Percentiles rank a stretch among this genome's conserved stretches.
Conservation (phyloP, 2,888 invertebrate species). For the Drosophila cyrtoloma region DNA sequence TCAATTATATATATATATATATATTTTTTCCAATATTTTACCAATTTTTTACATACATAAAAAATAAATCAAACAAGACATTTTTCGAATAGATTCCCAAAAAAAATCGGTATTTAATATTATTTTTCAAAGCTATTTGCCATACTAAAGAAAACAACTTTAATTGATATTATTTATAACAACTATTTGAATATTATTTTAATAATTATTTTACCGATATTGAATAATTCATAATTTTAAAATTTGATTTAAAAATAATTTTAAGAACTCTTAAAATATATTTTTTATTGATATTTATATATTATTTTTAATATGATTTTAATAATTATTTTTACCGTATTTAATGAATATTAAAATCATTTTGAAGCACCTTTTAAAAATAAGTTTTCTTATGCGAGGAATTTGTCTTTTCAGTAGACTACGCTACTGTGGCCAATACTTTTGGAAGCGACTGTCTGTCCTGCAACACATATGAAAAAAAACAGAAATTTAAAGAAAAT, state of each 20-base stretch:
- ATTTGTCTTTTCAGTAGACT: not conserved
- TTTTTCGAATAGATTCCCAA: not conserved
- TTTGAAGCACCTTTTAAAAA: not conserved
- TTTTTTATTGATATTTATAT: not conserved
- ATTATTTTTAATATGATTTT: not conserved
- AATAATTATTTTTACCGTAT: not conserved
- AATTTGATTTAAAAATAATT: rapidly evolving
- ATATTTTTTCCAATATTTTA: not conserved
- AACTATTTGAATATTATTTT: not conserved
- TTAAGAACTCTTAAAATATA: not conserved
- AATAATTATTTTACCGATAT: not conserved
- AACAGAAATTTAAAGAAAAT: not conserved
- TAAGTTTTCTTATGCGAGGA: not conserved
- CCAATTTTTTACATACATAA: not conserved
- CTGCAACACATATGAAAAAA: not conserved
- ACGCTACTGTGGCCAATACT: not conserved
- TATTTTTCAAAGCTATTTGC: not conserved
- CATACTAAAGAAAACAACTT: not conserved
- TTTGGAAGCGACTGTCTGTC: not conserved
- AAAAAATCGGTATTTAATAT: not conserved
- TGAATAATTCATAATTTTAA: not conserved
- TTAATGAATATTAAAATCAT: not conserved
- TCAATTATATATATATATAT: not conserved
- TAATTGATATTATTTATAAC: not conserved
- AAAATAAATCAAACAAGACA: not conserved